Evolutionary conservation across 1,140 invertebrate genomes (phyloP).

Genomic region (Probaryconus sp.): DNA sequence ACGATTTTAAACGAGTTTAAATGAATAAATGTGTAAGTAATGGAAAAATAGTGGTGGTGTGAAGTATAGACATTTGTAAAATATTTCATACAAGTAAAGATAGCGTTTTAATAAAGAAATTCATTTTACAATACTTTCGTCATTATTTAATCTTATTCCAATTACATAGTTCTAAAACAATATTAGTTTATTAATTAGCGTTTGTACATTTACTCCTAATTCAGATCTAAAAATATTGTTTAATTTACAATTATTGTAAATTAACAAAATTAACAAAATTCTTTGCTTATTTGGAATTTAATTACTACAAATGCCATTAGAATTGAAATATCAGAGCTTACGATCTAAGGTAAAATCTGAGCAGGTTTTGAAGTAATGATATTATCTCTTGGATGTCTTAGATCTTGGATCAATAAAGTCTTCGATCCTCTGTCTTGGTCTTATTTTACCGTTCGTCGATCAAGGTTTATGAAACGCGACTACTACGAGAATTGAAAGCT

Average conservation of each 20-base stretch:
- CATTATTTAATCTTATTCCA: no score
- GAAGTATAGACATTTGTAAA: constrained; percentile 32
- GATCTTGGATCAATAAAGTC: background rate
- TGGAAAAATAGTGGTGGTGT: background rate
- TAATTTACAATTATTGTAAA: no score
- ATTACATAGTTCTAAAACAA: no score
- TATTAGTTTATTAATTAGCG: no score
- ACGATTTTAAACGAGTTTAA: background rate
- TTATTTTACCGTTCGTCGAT: constrained; percentile 36
- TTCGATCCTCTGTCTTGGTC: constrained; percentile 15
- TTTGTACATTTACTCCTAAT: no score
- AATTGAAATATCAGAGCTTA: no score
- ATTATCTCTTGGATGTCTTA: background rate
- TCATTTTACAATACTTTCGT: constrained; percentile 13
- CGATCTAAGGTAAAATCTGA: no score
- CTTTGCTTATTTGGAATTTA: no score
- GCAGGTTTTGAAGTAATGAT: background rate
- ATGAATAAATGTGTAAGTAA: background rate
- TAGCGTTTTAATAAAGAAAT: constrained; percentile 38
- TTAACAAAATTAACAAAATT: no score
- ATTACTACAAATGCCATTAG: no score
- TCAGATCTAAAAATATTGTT: no score
- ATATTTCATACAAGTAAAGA: constrained; percentile 31
- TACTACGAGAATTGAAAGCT: constrained; percentile 7
- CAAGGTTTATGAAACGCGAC: constrained; percentile 24